Percentiles rank a stretch among this genome's conserved stretches.
Conservation (phyloP, 2,888 invertebrate genomes). For the Slavum lentiscoides region DNA sequence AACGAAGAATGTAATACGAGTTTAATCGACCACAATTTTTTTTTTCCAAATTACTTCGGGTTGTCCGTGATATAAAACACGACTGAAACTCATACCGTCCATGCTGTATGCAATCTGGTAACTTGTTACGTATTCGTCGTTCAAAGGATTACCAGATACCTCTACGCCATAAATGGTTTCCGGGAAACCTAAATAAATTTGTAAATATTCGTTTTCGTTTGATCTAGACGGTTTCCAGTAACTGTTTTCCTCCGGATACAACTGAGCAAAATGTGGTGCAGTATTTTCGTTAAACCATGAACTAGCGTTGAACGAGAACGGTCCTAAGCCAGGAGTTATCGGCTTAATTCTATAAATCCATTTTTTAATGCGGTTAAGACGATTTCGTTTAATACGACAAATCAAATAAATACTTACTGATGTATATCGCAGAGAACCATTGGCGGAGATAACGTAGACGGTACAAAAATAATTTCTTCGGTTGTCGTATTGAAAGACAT, state of each 20-base stretch:
- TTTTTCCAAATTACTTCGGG: slow-evolving; percentile 1
- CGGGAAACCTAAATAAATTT: slow-evolving; percentile 68
- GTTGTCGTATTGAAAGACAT: neutral
- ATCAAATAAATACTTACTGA: slow-evolving; percentile 13
- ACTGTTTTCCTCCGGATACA: slow-evolving; percentile 58
- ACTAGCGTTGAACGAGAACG: slow-evolving; percentile 48
- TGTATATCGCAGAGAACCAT: neutral
- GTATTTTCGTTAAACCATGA: slow-evolving; percentile 17
- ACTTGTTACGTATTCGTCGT: slow-evolving; percentile 70
- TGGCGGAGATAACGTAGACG: slow-evolving; percentile 27
- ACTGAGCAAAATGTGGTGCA: slow-evolving; percentile 36
- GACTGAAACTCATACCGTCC: slow-evolving; percentile 68
- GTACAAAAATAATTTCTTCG: slow-evolving; percentile 13
- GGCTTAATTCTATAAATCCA: slow-evolving; percentile 18
- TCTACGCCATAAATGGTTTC: slow-evolving; percentile 76
- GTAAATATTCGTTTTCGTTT: slow-evolving; percentile 71
- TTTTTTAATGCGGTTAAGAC: neutral
- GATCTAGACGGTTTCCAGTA: slow-evolving; percentile 72
- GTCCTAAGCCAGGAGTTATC: neutral
- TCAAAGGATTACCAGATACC: slow-evolving; percentile 67
- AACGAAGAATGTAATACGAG: neutral
- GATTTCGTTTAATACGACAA: neutral
- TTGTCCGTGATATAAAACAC: slow-evolving; percentile 59
- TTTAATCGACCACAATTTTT: neutral
- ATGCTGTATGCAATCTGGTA: slow-evolving; percentile 74